Conservation (phyloP, 64 coral and sea anemone genomes). For the Astreopora myriophthalma region DNA sequence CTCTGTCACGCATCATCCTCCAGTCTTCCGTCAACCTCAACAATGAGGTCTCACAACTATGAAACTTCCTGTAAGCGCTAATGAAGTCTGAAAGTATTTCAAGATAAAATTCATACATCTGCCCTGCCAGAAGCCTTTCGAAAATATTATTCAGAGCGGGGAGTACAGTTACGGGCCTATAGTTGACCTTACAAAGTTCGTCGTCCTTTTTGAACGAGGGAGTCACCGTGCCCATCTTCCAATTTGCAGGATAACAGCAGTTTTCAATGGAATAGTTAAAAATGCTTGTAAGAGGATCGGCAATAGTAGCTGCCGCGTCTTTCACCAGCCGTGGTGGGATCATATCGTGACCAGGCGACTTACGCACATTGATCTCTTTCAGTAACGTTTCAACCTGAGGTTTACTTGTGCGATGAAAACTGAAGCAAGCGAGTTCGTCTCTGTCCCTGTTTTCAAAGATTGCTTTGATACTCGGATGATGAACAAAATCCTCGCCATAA, state of each 20-base stretch:
- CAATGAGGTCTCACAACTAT: no score
- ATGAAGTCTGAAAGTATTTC: no score
- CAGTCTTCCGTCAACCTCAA: no score
- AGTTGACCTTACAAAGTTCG: no score
- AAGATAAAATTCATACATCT: no score
- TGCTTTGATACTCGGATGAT: constrained; percentile 8
- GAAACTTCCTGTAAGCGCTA: no score
- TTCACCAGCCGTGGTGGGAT: constrained; percentile 17
- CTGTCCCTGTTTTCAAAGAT: background rate
- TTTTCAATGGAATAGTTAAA: constrained; percentile 36
- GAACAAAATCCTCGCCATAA: background rate
- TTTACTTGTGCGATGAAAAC: background rate
- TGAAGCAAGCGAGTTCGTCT: background rate
- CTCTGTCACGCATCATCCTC: no score
- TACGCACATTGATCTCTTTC: constrained; percentile 21
- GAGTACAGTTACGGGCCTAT: no score
- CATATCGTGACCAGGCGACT: background rate
- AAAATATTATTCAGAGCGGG: no score
- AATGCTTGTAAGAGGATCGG: constrained; percentile 21
- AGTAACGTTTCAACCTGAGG: background rate
- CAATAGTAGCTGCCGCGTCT: background rate
- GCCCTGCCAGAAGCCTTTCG: no score
- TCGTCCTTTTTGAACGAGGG: background rate
- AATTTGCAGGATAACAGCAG: background rate
- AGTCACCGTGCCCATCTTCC: constrained; percentile 41